Conservation (phyloP, 2,888 invertebrate genomes). For the Heteromurus nitidus region DNA sequence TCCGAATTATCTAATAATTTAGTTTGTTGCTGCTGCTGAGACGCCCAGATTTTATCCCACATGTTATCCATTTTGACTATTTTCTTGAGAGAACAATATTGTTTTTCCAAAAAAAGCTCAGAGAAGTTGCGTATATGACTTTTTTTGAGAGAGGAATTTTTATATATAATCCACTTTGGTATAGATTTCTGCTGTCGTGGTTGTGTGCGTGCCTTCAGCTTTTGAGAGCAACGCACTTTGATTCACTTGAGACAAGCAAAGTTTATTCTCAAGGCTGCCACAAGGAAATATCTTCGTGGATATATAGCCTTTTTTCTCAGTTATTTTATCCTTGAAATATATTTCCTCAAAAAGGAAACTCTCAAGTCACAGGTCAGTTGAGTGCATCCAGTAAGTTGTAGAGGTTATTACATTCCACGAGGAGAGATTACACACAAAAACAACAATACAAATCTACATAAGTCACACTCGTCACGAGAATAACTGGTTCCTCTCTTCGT, state of each 20-base stretch:
- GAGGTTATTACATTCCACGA: not conserved
- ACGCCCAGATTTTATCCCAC: slow-evolving; percentile 74
- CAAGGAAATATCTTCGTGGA: not conserved
- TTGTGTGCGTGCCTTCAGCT: not conserved
- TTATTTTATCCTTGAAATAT: not conserved
- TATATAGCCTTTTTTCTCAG: not conserved
- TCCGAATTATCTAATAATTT: slow-evolving; percentile 68
- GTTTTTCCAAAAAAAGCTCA: not conserved
- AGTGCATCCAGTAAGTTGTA: not conserved
- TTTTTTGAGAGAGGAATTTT: too few relatives aligned
- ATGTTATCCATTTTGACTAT: slow-evolving; percentile 71
- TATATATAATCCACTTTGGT: too few relatives aligned
- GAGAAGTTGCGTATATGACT: too few relatives aligned
- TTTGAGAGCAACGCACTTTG: not conserved
- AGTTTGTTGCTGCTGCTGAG: slow-evolving; percentile 72
- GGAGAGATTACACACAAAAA: not conserved
- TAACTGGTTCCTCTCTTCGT: too few relatives aligned
- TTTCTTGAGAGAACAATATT: not conserved
- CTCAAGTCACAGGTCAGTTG: slow-evolving; percentile 8
- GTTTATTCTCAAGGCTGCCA: slow-evolving; percentile 23
- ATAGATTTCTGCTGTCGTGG: too few relatives aligned
- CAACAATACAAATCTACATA: not conserved
- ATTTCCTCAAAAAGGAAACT: slow-evolving; percentile 6
- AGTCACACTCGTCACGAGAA: slow-evolving; percentile 1
- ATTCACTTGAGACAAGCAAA: not conserved